Percentiles rank a stretch among this genome's conserved stretches.
phyloP scores from a whole-genome alignment of 2,888 invertebrate species.

The Drosophila rubida region DNA sequence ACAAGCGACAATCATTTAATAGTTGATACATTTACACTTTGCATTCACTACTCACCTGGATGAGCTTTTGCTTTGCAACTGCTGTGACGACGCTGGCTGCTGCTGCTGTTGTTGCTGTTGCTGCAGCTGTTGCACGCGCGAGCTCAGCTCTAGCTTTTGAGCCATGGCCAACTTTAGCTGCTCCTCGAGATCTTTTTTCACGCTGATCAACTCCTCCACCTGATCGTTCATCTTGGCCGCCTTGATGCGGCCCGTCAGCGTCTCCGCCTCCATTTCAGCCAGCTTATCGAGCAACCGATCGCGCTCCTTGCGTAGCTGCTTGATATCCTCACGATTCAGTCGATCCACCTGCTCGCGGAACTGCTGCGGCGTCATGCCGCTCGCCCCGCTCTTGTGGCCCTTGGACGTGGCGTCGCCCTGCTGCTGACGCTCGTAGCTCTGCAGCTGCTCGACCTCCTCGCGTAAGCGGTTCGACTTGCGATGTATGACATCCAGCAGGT shows the following conservation, averaged over 20 bases:
- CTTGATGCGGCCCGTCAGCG: conserved; percentile 88
- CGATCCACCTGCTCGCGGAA: conserved; percentile 83
- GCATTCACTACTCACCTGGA: conserved; percentile 76
- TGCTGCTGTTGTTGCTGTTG: conserved; percentile 74
- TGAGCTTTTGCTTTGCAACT: conserved; percentile 80
- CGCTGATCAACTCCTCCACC: conserved; percentile 86
- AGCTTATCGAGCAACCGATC: conserved; percentile 91
- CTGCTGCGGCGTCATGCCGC: conserved; percentile 80
- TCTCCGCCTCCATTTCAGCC: conserved; percentile 92
- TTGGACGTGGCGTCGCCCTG: conserved; percentile 52
- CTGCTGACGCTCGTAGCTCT: conserved; percentile 84
- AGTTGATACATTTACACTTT: neutral
- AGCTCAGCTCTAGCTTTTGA: conserved; percentile 87
- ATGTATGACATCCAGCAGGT: conserved; percentile 94
- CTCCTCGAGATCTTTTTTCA: conserved; percentile 87
- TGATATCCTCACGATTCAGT: conserved; percentile 86
- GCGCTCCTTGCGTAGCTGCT: conserved; percentile 89
- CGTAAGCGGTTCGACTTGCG: conserved; percentile 90
- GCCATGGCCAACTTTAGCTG: conserved; percentile 87
- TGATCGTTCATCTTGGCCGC: conserved; percentile 89
- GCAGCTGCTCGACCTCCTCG: conserved; percentile 89
- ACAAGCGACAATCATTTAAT: neutral
- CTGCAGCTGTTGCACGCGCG: conserved; percentile 87
- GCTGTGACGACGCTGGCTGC: conserved; percentile 55
- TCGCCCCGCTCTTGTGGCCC: conserved; percentile 36